phyloP scores from a whole-genome alignment of 30 jellyfish, hydroid and myxozoan genomes.

The Haliclystus octoradiatus region DNA sequence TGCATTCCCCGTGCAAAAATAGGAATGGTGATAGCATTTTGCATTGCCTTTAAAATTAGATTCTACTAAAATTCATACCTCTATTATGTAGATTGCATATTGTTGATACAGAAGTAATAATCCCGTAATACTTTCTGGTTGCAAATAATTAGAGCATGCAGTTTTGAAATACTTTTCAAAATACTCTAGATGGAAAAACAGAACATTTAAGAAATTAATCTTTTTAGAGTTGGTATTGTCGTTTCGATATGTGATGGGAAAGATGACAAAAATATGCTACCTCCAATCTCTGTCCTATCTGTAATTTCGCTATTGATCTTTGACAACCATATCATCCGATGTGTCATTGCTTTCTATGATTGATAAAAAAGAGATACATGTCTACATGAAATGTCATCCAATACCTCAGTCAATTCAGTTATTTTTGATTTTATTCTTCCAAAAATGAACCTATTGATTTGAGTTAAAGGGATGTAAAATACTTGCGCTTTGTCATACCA shows the following conservation, averaged over 20 bases:
- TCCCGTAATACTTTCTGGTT: not conserved
- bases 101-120: not conserved
- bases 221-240: not conserved
- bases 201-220: not conserved
- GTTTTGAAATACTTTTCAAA: not conserved
- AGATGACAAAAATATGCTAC: not conserved
- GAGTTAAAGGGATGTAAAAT: no score
- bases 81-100: not conserved
- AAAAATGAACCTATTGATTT: no score
- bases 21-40: no score
- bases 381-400: no score
- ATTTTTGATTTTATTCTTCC: no score
- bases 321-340: not conserved
- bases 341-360: not conserved
- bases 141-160: not conserved
- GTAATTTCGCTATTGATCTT: not conserved
- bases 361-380: not conserved
- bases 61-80: no score
- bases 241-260: no score
- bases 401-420: no score
- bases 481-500: not conserved
- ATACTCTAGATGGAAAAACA: not conserved
- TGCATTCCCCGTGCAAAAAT: no score
- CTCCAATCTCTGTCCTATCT: not conserved
- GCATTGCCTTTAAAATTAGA: no score